Percentiles rank a stretch among this genome's conserved stretches.
phyloP scores from a whole-genome alignment of 2,113 vertebrate genomes.

The Cryptomyrus ogoouensis region DNA sequence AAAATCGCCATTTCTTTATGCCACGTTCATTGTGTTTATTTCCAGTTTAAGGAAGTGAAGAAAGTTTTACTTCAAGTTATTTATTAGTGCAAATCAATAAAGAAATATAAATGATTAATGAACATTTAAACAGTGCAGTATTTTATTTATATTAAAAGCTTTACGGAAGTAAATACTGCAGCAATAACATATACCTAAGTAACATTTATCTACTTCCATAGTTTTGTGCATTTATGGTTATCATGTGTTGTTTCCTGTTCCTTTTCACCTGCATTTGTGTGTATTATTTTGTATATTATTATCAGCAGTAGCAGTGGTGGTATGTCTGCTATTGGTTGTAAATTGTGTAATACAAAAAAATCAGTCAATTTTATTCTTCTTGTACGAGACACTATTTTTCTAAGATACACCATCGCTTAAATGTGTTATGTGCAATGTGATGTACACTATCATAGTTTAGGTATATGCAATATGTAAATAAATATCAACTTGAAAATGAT shows the following conservation, averaged over 20 bases:
- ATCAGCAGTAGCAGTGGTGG: not conserved
- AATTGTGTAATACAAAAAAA: not conserved
- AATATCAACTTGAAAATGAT: not conserved
- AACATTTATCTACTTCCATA: not conserved
- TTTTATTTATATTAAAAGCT: not conserved
- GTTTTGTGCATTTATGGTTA: not conserved
- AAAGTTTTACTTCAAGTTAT: not conserved
- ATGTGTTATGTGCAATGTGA: not conserved
- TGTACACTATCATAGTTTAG: not conserved
- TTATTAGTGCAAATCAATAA: not conserved
- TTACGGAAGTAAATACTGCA: not conserved
- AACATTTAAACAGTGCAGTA: not conserved
- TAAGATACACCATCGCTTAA: not conserved
- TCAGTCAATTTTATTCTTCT: not conserved
- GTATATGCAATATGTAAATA: not conserved
- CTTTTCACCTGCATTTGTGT: not conserved
- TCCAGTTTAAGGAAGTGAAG: not conserved
- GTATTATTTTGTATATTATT: not conserved
- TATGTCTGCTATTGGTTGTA: not conserved
- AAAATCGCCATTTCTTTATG: not conserved
- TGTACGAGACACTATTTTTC: not conserved
- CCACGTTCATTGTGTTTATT: not conserved
- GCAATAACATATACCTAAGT: not conserved
- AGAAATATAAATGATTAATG: not conserved
- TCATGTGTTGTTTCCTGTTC: not conserved